Conservation (phyloP, 2,113 vertebrate species). For the Corythoichthys haematopterus region DNA sequence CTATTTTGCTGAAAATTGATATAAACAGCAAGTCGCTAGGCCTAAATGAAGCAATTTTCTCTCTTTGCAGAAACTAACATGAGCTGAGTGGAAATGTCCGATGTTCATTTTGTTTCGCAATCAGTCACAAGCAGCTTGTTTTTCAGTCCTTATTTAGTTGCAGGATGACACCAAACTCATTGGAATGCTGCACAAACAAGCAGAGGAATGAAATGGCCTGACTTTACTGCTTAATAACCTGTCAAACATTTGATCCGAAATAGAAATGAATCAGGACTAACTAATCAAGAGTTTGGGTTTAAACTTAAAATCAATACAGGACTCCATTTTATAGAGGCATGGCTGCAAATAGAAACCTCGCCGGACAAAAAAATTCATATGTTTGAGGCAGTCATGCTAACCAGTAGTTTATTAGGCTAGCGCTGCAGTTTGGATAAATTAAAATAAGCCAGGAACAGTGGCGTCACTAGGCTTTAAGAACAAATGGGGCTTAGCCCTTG, state of each 20-base stretch:
- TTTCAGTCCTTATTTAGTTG: background rate
- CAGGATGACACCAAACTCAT: background rate
- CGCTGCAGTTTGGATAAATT: too few species aligned
- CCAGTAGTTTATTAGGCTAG: too few species aligned
- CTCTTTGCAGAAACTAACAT: background rate
- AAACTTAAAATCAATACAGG: background rate
- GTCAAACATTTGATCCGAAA: background rate
- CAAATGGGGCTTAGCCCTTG: too few species aligned
- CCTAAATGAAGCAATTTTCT: slow-evolving; percentile 7
- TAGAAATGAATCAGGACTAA: background rate
- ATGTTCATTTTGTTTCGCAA: background rate
- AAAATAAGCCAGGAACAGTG: too few species aligned
- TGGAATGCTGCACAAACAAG: background rate
- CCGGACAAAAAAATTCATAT: background rate
- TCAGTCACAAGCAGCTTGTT: slow-evolving; percentile 1
- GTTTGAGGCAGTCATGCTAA: too few species aligned
- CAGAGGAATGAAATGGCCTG: background rate
- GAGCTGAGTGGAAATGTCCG: slow-evolving; percentile 1
- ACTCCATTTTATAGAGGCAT: background rate
- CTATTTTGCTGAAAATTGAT: background rate
- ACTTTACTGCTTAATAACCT: background rate
- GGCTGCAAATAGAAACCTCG: background rate
- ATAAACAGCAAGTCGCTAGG: background rate
- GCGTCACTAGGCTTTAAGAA: too few species aligned
- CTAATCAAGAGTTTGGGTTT: background rate